Evolutionary conservation across 2,113 vertebrate species (phyloP), one percentile per base, ranked within the genome.

Genomic region (Cheilinus undulatus): DNA sequence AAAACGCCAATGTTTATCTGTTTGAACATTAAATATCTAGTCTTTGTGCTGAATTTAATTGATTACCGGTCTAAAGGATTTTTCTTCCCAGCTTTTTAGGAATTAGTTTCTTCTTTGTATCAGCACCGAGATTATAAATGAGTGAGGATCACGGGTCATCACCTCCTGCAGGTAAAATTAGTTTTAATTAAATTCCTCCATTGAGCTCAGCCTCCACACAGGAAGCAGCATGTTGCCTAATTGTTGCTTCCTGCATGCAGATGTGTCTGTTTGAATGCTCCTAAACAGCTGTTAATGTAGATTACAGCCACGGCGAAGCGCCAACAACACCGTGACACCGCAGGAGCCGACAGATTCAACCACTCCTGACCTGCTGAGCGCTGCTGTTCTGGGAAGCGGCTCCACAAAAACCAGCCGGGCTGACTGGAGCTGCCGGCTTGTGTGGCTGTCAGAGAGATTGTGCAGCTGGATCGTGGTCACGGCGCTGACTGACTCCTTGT

Each of bases 221-320:
- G 60, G 43, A 62, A 68, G 48, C 64, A 30, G 67, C 24, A 2
- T 65, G 73, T 42, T 13, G 56, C 28, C 32, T 34, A 34, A 34
- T 34, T 27, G 28, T 36, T 10, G 56, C 20, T 45, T 22, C 23
- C 24, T 38, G 28, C 12, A 36, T 51, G 76, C 43, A 62, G 17
- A 23, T 66, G 69, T 59, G 54, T 62, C 58, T 51, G 61, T 68
- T 0, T 53, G 66, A 27, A 8, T 13, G 27, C 32, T 42, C 22
- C 26, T 32, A 66, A 68, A 70, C 79, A 85, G 80, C 80, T 78
- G 66, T 80, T 84, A 43, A 75, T 80, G 80, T 73, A 76, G 62
- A 78, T 80, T 72, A 54, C 30, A 66, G 76, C 72, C 69, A 53
- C 72, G 49, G 61, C 60, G 70, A 77, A 69, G 72, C 72, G 38